Conservation (phyloP, 2,113 vertebrate species). For the Gopherus flavomarginatus region DNA sequence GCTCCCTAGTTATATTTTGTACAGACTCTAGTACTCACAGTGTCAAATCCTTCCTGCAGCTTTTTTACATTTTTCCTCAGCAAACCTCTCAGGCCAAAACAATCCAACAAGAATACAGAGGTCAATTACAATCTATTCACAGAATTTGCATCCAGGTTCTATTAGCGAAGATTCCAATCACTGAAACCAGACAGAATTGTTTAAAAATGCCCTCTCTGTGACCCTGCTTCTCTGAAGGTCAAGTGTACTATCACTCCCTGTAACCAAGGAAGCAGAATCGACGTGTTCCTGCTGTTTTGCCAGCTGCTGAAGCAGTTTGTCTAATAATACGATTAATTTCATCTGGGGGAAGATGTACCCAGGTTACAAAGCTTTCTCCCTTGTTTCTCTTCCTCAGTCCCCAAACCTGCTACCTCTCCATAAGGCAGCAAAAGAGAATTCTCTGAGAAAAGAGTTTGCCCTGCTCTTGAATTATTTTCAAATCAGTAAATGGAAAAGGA, state of each 20-base stretch:
- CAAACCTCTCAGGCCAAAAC: constrained; percentile 45
- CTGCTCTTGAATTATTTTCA: constrained; percentile 30
- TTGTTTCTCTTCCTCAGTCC: not conserved
- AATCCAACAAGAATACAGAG: not conserved
- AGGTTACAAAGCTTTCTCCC: constrained; percentile 6
- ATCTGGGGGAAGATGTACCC: constrained; percentile 18
- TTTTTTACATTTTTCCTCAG: constrained; percentile 67
- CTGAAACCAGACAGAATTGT: constrained; percentile 56
- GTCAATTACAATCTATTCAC: constrained; percentile 16
- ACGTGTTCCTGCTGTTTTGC: constrained; percentile 60
- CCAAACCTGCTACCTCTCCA: not conserved
- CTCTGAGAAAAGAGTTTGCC: not conserved
- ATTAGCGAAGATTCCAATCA: constrained; percentile 43
- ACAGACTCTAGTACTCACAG: constrained; percentile 58
- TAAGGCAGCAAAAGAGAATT: not conserved
- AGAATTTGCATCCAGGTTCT: constrained; percentile 36
- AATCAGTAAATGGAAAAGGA: constrained; percentile 14
- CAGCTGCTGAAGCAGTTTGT: constrained; percentile 69
- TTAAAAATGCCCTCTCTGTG: constrained; percentile 70
- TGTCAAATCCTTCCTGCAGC: constrained; percentile 53
- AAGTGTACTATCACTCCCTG: constrained; percentile 74
- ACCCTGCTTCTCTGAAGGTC: constrained; percentile 79
- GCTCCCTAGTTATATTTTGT: not conserved
- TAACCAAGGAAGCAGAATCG: constrained; percentile 76
- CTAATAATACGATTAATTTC: constrained; percentile 64